phyloP scores from a whole-genome alignment of 2,797 vertebrate genomes.

The Pseudochirops corinnae region DNA sequence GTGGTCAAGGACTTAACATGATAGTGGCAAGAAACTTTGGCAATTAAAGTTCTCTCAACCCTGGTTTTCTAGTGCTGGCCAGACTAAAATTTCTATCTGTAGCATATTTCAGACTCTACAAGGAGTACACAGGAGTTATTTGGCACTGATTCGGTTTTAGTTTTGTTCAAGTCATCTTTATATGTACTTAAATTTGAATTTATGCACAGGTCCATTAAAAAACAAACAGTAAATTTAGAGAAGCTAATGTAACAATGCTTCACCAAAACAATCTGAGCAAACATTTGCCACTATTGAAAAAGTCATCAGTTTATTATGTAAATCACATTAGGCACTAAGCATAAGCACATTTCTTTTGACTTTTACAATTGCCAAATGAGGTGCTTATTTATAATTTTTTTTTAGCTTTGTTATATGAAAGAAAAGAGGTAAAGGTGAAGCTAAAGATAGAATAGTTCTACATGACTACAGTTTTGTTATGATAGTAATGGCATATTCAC shows the following conservation, averaged over 20 bases:
- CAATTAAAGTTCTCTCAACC: neutral
- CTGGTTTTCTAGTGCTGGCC: neutral
- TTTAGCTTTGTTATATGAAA: conserved; percentile 8
- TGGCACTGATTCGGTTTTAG: neutral
- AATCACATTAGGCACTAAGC: neutral
- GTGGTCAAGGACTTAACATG: neutral
- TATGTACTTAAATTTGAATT: neutral
- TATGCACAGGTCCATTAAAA: neutral
- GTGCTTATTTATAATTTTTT: neutral
- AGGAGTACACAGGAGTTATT: neutral
- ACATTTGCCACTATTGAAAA: neutral
- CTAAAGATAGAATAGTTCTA: conserved; percentile 19
- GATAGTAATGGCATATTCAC: conserved; percentile 31
- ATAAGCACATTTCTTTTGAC: neutral
- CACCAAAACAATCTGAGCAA: neutral
- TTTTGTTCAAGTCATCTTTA: neutral
- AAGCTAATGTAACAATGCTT: neutral
- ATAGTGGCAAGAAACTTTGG: neutral
- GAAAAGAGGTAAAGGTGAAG: conserved; percentile 40
- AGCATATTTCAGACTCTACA: neutral
- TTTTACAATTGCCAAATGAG: neutral
- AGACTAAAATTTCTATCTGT: neutral
- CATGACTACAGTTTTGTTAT: conserved; percentile 49
- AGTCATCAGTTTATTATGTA: neutral
- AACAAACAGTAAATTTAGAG: neutral